Conservation (phyloP, 2,888 invertebrate species). For the Ditula angustiorana region DNA sequence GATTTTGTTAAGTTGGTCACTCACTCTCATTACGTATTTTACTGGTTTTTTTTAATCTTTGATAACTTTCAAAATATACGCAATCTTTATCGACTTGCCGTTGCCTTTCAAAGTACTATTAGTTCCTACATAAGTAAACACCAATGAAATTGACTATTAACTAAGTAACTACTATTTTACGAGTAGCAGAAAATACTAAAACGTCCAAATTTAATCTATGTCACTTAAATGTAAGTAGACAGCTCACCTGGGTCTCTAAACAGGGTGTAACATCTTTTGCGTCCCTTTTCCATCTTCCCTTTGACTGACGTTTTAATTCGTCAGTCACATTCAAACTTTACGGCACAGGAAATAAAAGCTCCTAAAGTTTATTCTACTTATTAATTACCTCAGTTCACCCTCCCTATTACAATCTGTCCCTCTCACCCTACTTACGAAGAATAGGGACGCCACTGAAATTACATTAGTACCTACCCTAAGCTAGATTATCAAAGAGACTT, state of each 20-base stretch:
- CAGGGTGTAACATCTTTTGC: too few species aligned
- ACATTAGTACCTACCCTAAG: neutral
- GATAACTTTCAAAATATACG: too few species aligned
- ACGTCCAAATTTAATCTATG: neutral
- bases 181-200: neutral
- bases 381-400: neutral
- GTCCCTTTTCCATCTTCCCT: too few species aligned
- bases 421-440: neutral
- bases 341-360: conserved; percentile 6
- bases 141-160: too few species aligned
- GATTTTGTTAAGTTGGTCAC: too few species aligned
- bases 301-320: conserved; percentile 3
- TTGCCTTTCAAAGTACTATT: too few species aligned
- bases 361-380: conserved; percentile 10
- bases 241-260: neutral
- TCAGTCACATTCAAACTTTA: neutral
- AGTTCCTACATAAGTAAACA: too few species aligned
- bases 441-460: neutral
- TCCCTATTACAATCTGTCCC: neutral
- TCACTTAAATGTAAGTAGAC: neutral
- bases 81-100: too few species aligned
- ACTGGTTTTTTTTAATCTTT: too few species aligned
- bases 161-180: too few species aligned
- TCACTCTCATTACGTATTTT: too few species aligned
- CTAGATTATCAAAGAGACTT: conserved; percentile 11